These are phyloP conservation scores for Mongoloraphidia duomilia DNA, from an alignment of 2,888 invertebrate genomes.

Conservation along the genomic window DNA sequence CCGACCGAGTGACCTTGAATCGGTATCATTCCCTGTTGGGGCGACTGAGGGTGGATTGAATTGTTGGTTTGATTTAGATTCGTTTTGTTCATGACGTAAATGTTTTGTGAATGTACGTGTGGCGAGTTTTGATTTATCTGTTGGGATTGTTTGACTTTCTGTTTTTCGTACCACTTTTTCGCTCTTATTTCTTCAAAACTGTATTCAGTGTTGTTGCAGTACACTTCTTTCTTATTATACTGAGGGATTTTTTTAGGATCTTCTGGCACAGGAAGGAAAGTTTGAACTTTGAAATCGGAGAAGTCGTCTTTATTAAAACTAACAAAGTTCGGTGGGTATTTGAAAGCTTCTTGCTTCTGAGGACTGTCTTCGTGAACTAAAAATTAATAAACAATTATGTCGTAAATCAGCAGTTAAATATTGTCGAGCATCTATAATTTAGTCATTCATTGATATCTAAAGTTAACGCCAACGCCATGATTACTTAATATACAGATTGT, in stretches of 20 bases:
- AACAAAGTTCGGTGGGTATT: constrained; percentile 19
- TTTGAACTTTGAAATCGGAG: constrained; percentile 35
- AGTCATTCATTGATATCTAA: too few species aligned
- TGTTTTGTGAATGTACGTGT: too few species aligned
- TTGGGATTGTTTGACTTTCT: neutral
- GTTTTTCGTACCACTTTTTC: constrained; percentile 7
- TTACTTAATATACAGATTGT: too few species aligned
- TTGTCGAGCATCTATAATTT: too few species aligned
- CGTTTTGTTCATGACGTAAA: too few species aligned
- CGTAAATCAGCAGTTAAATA: too few species aligned
- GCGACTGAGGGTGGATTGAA: too few species aligned
- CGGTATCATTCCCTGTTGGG: too few species aligned
- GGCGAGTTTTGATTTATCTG: too few species aligned
- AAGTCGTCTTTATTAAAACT: constrained; percentile 34
- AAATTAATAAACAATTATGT: constrained; percentile 13
- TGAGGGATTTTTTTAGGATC: constrained; percentile 46
- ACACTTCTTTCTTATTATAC: constrained; percentile 55
- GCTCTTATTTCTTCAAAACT: constrained; percentile 67
- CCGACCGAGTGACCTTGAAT: neutral
- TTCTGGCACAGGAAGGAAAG: constrained; percentile 45
- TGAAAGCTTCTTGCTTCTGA: constrained; percentile 16
- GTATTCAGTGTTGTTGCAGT: constrained; percentile 48
- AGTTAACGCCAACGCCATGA: too few species aligned
- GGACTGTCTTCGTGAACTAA: constrained; percentile 50
- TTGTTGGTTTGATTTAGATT: too few species aligned